These are phyloP conservation scores for Botia almorhae DNA, from an alignment of 2,797 vertebrate species.

Conservation along the genomic window DNA sequence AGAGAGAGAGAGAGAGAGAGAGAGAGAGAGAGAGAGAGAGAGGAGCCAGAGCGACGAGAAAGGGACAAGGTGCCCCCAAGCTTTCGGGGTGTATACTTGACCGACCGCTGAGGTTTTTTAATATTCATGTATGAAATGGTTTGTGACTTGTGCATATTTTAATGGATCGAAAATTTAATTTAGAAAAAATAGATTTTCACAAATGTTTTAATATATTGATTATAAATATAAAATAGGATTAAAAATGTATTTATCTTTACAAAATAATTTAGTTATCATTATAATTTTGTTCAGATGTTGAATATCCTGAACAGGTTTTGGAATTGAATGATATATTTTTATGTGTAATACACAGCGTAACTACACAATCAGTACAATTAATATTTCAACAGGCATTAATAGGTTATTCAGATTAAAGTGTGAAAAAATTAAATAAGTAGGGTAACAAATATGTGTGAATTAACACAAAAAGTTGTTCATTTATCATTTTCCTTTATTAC, in stretches of 20 bases:
- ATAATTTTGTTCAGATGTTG: not conserved
- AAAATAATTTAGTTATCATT: not conserved
- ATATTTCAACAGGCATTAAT: not conserved
- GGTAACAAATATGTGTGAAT: not conserved
- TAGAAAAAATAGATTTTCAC: not conserved
- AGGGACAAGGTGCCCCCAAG: constrained; percentile 89
- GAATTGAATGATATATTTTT: not conserved
- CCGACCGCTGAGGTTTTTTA: constrained; percentile 52
- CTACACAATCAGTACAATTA: not conserved
- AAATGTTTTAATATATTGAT: not conserved
- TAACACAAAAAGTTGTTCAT: not conserved
- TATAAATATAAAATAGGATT: not conserved
- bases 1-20: too few relatives aligned
- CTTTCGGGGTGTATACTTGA: constrained; percentile 80
- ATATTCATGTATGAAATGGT: constrained; percentile 25
- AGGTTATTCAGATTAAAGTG: not conserved
- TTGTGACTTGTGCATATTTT: not conserved
- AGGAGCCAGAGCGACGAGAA: constrained; percentile 74
- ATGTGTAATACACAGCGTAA: not conserved
- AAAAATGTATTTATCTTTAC: too few relatives aligned
- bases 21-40: constrained; percentile 54
- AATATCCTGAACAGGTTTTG: not conserved
- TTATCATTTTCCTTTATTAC: not conserved
- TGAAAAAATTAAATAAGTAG: not conserved
- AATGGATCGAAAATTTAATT: not conserved